These are phyloP conservation scores for Zaprionus inermis DNA, from an alignment of 1,140 invertebrate genomes.

Conservation along the genomic window DNA sequence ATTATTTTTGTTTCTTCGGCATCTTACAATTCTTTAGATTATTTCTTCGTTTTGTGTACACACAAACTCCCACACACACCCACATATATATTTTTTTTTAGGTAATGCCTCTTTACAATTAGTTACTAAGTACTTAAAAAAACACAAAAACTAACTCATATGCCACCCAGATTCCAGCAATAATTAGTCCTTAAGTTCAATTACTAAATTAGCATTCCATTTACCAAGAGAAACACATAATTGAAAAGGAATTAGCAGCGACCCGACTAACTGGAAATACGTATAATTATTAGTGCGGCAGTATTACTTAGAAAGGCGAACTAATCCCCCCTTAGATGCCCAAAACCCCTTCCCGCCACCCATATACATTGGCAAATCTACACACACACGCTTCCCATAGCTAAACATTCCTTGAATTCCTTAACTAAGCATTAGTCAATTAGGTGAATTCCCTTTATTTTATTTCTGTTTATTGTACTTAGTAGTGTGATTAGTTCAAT, in stretches of 20 bases:
- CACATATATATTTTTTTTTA: slow-evolving; percentile 38
- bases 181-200: slow-evolving; percentile 60
- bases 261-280: slow-evolving; percentile 5
- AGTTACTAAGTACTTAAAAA: slow-evolving; percentile 73
- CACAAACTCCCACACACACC: neutral
- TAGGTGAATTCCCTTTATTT: slow-evolving; percentile 38
- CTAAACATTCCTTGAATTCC: slow-evolving; percentile 18
- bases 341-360: neutral
- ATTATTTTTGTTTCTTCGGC: slow-evolving; percentile 19
- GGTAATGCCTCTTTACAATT: slow-evolving; percentile 56
- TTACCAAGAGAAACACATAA: slow-evolving; percentile 25
- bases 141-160: slow-evolving; percentile 4
- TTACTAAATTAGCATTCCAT: slow-evolving; percentile 68
- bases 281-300: slow-evolving; percentile 32
- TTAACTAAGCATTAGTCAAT: slow-evolving; percentile 44
- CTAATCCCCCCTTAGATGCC: neutral
- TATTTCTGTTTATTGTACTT: slow-evolving; percentile 30
- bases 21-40: slow-evolving; percentile 14
- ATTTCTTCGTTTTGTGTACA: slow-evolving; percentile 5
- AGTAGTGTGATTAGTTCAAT: slow-evolving; percentile 34
- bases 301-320: slow-evolving; percentile 43
- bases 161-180: slow-evolving; percentile 47
- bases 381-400: slow-evolving; percentile 7
- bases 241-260: neutral
- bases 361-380: slow-evolving; percentile 3